Evolutionary conservation across 2,113 vertebrate genomes (phyloP).

Genomic region (Neolamprologus fasciatus): DNA sequence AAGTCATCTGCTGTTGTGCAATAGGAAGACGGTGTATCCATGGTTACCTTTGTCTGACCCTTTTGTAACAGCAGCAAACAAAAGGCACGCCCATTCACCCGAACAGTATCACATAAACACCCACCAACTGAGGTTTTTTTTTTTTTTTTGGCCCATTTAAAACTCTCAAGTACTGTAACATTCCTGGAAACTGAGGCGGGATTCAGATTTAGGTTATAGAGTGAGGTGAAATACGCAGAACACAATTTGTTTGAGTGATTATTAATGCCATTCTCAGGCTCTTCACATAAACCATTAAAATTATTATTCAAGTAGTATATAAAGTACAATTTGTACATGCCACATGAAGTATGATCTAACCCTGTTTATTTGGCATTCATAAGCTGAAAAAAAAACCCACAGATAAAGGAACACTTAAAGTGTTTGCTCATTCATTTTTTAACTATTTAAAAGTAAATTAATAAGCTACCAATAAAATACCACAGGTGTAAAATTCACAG

Average conservation of each 20-base stretch:
- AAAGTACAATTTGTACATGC: not conserved
- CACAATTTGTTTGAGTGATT: not conserved
- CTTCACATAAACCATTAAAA: not conserved
- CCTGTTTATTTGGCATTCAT: not conserved
- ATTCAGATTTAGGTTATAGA: not conserved
- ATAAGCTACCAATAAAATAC: not conserved
- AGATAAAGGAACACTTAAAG: not conserved
- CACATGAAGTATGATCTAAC: not conserved
- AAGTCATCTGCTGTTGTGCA: constrained; percentile 36
- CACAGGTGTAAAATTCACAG: not conserved
- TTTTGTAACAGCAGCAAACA: not conserved
- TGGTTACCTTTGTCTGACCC: constrained; percentile 36
- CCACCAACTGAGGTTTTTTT: not conserved
- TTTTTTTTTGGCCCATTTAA: not conserved
- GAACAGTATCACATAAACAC: not conserved
- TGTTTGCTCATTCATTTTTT: not conserved
- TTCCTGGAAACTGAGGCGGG: not conserved
- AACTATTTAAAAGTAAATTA: not conserved
- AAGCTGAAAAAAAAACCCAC: not conserved
- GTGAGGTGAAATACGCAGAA: not conserved
- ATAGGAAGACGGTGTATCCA: constrained; percentile 37
- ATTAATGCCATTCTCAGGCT: not conserved
- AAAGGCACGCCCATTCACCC: not conserved
- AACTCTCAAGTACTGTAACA: not conserved
- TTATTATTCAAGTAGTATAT: not conserved